Conservation (phyloP, 2,888 invertebrate species). For the Chymomyza amoena region DNA sequence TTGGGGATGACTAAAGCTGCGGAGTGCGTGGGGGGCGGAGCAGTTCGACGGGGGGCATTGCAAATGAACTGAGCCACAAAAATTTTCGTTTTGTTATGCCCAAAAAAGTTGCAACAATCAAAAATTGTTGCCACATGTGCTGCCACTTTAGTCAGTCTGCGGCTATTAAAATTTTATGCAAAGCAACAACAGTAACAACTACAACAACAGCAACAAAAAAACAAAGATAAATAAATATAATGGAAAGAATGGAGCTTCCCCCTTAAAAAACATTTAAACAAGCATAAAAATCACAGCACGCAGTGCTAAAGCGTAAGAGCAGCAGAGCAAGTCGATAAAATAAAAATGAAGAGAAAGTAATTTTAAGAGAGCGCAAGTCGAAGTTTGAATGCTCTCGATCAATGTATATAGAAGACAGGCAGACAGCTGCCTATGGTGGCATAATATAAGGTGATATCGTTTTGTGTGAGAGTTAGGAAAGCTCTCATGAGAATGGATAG, state of each 20-base stretch:
- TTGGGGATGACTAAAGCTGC: background rate
- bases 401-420: too few species aligned
- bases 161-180: background rate
- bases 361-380: background rate
- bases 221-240: background rate
- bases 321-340: background rate
- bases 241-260: background rate
- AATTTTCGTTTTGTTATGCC: background rate
- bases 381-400: background rate
- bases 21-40: too few species aligned
- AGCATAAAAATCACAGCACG: background rate
- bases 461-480: too few species aligned
- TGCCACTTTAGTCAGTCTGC: background rate
- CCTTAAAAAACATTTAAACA: background rate
- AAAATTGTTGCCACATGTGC: background rate
- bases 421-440: too few species aligned
- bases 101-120: conserved; percentile 2
- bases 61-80: conserved; percentile 4
- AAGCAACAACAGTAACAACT: background rate
- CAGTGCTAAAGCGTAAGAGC: background rate
- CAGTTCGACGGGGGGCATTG: too few species aligned
- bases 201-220: background rate
- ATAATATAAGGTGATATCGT: too few species aligned
- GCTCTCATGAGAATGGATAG: too few species aligned
- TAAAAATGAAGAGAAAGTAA: background rate